These are phyloP conservation scores for Eristalinus sepulchralis DNA, from an alignment of 2,888 invertebrate species.

Conservation along the genomic window DNA sequence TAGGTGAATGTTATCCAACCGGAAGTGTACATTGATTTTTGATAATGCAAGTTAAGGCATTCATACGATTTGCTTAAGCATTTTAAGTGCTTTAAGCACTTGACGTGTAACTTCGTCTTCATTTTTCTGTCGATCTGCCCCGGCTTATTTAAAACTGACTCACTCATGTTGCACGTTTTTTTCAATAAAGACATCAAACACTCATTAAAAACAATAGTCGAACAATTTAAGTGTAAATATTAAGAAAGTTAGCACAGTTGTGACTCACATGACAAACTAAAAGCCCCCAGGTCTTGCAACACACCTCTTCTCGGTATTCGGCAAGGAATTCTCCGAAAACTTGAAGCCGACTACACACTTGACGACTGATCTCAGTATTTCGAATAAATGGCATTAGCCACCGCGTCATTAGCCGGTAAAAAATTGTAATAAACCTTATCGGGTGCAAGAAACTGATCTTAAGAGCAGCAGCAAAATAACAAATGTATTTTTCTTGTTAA, in stretches of 20 bases:
- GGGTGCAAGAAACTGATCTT: background rate
- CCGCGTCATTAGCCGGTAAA: background rate
- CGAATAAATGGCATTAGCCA: background rate
- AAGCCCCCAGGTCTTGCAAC: background rate
- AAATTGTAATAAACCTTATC: background rate
- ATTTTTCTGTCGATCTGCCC: background rate
- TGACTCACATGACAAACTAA: background rate
- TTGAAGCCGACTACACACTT: background rate
- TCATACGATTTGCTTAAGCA: background rate
- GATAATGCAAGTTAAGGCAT: background rate
- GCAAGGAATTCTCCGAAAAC: background rate
- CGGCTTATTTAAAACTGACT: background rate
- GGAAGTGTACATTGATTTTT: slow-evolving; percentile 17
- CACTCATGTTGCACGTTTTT: too few species aligned
- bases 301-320: background rate
- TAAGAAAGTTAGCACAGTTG: background rate
- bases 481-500: background rate
- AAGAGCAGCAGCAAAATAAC: background rate
- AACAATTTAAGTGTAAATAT: background rate
- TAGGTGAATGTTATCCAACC: slow-evolving; percentile 25
- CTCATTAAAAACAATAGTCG: background rate
- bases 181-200: background rate
- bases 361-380: background rate
- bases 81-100: background rate
- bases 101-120: background rate